Conservation (phyloP, 2,888 invertebrate genomes). For the Phengaris arion region DNA sequence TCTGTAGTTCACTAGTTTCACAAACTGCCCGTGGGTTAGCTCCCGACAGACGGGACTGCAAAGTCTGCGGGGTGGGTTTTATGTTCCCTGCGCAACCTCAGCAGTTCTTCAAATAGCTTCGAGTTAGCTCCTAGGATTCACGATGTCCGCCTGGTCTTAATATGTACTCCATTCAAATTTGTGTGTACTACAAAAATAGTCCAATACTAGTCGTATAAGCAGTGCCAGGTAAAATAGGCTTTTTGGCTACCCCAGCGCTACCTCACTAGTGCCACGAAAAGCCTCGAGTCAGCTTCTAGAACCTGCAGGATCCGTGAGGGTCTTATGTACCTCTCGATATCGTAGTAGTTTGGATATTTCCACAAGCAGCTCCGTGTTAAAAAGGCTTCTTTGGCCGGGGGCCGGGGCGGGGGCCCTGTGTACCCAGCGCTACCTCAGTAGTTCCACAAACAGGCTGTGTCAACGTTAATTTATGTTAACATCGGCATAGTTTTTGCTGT, state of each 20-base stretch:
- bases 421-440: constrained; percentile 54
- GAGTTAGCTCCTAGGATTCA: no score
- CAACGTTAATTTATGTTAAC: constrained; percentile 56
- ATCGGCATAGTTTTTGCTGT: constrained; percentile 39
- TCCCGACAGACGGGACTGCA: neutral
- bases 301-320: neutral
- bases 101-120: neutral
- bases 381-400: neutral
- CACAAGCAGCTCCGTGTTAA: neutral
- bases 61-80: neutral
- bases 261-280: no score
- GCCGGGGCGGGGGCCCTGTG: neutral
- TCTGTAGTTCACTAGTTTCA: neutral
- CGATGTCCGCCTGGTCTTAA: no score
- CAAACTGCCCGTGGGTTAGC: neutral
- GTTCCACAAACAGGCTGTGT: constrained; percentile 51
- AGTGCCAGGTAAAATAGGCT: no score
- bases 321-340: neutral
- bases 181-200: no score
- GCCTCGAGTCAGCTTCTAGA: no score
- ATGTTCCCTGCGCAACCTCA: neutral
- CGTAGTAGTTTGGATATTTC: neutral
- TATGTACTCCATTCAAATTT: no score
- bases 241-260: no score
- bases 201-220: no score